Percentiles rank a stretch among this genome's conserved stretches.
Evolutionary conservation across 1,140 invertebrate genomes (phyloP).

Genomic region (Dreissena polymorpha): DNA sequence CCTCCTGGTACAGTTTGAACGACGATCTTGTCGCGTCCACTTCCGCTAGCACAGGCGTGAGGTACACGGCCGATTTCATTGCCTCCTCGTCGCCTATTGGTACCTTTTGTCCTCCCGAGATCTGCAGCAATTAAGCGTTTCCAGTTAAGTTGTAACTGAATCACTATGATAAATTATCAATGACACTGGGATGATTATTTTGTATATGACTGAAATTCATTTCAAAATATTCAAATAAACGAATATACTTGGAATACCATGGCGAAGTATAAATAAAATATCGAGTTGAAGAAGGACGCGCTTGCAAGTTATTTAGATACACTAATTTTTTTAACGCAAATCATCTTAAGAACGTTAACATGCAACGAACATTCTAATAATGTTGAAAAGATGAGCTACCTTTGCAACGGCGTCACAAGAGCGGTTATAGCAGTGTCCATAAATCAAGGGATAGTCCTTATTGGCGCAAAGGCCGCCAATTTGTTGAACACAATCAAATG

Average conservation of each 20-base stretch:
- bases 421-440: constrained; percentile 12
- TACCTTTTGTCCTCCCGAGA: constrained; percentile 35
- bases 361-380: no score
- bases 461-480: constrained; percentile 38
- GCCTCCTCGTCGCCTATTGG: constrained; percentile 59
- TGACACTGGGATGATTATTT: no score
- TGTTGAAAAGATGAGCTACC: constrained; percentile 1
- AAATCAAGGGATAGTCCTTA: constrained; percentile 17
- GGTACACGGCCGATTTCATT: constrained; percentile 82
- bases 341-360: no score
- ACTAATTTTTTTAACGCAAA: no score
- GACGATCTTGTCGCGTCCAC: constrained; percentile 90
- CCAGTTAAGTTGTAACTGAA: no score
- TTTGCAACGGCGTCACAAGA: constrained; percentile 6
- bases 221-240: no score
- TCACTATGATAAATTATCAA: no score
- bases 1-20: constrained; percentile 70
- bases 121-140: not conserved
- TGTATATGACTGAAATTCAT: no score
- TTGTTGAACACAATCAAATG: constrained; percentile 38
- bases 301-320: no score
- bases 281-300: no score
- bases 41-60: constrained; percentile 89
- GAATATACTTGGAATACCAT: no score
- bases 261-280: no score